Percentiles rank a stretch among this genome's conserved stretches.
Conservation (phyloP, 2,797 vertebrate species). For the Cetoscarus ocellatus region DNA sequence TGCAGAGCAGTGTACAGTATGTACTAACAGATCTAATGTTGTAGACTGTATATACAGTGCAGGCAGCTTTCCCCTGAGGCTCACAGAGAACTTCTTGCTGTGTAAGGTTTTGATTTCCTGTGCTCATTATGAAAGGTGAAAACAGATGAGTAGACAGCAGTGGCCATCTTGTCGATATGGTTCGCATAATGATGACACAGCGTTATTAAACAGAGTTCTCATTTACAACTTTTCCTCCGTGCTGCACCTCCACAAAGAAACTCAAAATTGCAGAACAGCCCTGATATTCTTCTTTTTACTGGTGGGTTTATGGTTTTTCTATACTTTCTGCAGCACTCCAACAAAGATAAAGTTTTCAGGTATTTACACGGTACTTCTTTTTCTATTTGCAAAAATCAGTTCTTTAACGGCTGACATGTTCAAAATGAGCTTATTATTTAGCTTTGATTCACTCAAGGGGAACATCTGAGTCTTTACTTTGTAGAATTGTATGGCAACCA, state of each 20-base stretch:
- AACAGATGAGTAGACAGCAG: constrained; percentile 67
- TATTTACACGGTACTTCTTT: too few relatives aligned
- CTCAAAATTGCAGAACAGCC: neutral
- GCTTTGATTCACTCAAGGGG: too few relatives aligned
- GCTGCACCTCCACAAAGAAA: neutral
- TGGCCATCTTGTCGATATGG: constrained; percentile 54
- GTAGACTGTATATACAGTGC: constrained; percentile 21
- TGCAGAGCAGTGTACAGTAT: constrained; percentile 12
- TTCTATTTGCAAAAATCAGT: too few relatives aligned
- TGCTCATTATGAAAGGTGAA: constrained; percentile 71
- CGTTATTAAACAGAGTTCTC: constrained; percentile 41
- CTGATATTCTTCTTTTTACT: neutral
- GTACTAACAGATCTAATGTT: constrained; percentile 39
- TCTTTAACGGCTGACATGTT: too few relatives aligned
- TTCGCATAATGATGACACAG: constrained; percentile 57
- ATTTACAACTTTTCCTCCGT: constrained; percentile 12
- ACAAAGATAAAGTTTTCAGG: neutral
- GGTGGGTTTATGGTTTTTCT: neutral
- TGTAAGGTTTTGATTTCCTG: constrained; percentile 67
- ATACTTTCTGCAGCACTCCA: neutral
- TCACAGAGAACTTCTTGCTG: constrained; percentile 37
- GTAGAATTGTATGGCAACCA: too few relatives aligned
- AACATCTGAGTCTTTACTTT: too few relatives aligned
- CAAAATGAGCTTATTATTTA: too few relatives aligned
- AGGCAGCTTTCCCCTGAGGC: constrained; percentile 36